Evolutionary conservation across 2,888 invertebrate genomes (phyloP).

Genomic region (Plebejus anna): DNA sequence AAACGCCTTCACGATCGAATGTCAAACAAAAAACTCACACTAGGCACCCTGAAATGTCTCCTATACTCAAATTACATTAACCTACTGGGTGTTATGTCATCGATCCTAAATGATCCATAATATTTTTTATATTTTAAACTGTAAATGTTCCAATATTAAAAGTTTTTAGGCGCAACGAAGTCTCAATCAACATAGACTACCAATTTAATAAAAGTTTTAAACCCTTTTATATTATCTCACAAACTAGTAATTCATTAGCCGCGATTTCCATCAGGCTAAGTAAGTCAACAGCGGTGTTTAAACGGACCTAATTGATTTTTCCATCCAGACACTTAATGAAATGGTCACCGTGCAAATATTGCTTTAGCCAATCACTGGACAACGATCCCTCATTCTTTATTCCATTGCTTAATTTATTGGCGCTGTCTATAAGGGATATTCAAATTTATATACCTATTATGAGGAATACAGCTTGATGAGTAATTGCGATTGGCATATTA

Average conservation of each 20-base stretch:
- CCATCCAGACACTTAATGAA: conserved; percentile 33
- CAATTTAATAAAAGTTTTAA: not conserved
- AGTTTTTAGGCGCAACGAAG: too few species aligned
- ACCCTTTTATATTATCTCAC: conserved; percentile 8
- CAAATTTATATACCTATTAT: not conserved
- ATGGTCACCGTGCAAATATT: conserved; percentile 35
- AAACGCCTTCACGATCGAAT: too few species aligned
- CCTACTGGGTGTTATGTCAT: too few species aligned
- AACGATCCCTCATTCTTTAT: conserved; percentile 28
- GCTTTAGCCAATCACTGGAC: conserved; percentile 30
- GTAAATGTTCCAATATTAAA: too few species aligned
- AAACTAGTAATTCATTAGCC: conserved; percentile 53
- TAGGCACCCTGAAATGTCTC: too few species aligned
- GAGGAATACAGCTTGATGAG: not conserved
- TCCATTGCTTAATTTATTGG: conserved; percentile 28
- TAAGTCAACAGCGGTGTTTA: conserved; percentile 34
- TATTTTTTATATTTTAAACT: too few species aligned
- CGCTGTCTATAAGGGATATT: conserved; percentile 19
- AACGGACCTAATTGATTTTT: conserved; percentile 54
- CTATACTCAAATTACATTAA: too few species aligned
- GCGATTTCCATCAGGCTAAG: conserved; percentile 68
- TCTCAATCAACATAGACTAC: not conserved
- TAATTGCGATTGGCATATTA: too few species aligned
- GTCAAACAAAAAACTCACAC: too few species aligned
- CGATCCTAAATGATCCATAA: too few species aligned